Base-by-base conservation (phyloP, 2,797 vertebrate species). In the Otolemur crassicaudatus region DNA sequence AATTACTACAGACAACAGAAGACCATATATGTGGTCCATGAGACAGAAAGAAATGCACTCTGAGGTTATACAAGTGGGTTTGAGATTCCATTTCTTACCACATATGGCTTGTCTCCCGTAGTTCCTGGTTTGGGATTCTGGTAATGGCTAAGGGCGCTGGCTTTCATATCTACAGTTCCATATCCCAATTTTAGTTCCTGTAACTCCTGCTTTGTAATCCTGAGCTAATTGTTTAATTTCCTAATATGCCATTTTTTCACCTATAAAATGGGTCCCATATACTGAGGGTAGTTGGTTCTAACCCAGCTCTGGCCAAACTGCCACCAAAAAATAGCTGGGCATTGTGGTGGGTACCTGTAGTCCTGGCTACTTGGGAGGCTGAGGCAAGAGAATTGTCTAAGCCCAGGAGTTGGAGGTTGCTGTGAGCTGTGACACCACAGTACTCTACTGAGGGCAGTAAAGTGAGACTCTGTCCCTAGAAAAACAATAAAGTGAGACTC, bases 1-100 rank as follows among this genome's bases (percentile, higher is more conserved):
- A 89, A 92, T 49, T 73, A 83, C 14, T 43, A 84, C 88, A 92
- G 91, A 53, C 23, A 7, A 73, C 29, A 81, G 60, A 92, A 67
- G 7, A 73, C 11, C 8, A 53, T 5, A 12, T n/a, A n/a, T 12
- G 11, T 53, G 2, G 5, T 53, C 31, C 22, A 16, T 25, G 19
- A 75, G 60, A 79, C 7, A 75, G 7, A 65, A 2, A 82, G 40
- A 43, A 76, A 91, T 58, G 84, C 53, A 6, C 31, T 88, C n/a
- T 53, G 43, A 80, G 27, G 79, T 76, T 83, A 65, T 31, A 72
- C 14, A 46, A 43, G 10, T 11, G 3, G n/a, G 46, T 83, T 85
- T 96, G 29, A 87, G 70, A 79, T 72, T 81, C n/a, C 8, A 4
- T 87, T 82, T 83, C 37, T 91, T 7, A 14, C 23, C 63, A 87